phyloP scores from a whole-genome alignment of 1,140 invertebrate species.

The Patella vulgata region DNA sequence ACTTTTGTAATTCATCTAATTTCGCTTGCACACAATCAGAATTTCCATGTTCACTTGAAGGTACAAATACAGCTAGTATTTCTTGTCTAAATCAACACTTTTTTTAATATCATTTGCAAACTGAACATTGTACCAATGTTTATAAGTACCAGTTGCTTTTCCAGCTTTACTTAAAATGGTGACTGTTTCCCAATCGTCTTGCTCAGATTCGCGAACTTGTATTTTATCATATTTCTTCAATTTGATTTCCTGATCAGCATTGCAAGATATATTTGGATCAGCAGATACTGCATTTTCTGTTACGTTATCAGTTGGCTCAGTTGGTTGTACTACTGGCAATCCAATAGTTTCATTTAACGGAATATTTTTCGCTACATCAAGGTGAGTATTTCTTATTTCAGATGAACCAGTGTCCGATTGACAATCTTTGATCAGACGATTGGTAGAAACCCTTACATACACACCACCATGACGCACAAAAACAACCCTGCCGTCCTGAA shows the following conservation, averaged over 20 bases:
- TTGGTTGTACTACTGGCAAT: background rate
- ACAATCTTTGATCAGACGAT: no score
- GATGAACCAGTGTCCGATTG: background rate
- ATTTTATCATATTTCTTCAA: background rate
- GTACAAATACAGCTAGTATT: no score
- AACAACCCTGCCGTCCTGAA: slow-evolving; percentile 29
- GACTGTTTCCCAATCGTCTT: background rate
- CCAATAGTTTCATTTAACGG: background rate
- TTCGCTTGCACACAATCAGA: slow-evolving; percentile 5
- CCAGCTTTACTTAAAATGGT: background rate
- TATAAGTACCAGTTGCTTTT: slow-evolving; percentile 2
- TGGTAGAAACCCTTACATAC: no score
- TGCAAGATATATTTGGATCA: no score
- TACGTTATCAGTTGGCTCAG: background rate
- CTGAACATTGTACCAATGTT: slow-evolving; percentile 5
- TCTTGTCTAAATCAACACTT: no score
- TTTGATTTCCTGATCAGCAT: no score
- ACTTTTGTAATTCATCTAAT: slow-evolving; percentile 16
- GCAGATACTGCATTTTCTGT: no score
- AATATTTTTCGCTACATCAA: background rate
- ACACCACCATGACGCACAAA: slow-evolving; percentile 33
- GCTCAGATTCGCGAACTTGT: no score
- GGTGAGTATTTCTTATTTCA: background rate
- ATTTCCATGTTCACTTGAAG: no score
- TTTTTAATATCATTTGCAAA: background rate